Evolutionary conservation across 2,888 invertebrate genomes (phyloP), one percentile per base, ranked within the genome.

Genomic region (Clusia tigrina): DNA sequence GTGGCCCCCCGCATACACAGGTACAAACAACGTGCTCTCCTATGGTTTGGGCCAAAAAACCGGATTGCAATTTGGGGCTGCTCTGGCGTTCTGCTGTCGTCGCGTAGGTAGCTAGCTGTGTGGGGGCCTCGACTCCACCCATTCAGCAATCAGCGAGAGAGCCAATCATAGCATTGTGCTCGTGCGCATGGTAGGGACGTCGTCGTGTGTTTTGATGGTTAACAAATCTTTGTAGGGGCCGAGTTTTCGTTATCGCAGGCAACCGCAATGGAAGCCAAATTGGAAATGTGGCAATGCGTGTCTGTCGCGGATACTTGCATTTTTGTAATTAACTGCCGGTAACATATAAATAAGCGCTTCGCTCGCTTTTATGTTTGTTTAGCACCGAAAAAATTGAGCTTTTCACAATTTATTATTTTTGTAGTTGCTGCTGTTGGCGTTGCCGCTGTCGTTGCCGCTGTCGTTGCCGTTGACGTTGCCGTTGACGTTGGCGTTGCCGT

Each of bases 121-220:
- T 52, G 48, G 20, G 48, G 20, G 69, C 65, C 64, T 56, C 65
- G 68, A 73, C 62, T 78, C 78, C 74, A 75, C 48, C 65, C 59
- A 54, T 54, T 18, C 22, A 32, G 46, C 56, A 59, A 62, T 61
- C 63, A 42, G 37, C 23, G 54, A 48, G 15, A 17, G 60, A 22
- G 52, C 72, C 72, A 72, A 72, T 72, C 71, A 68, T 69, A 70
- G 68, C 55, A 51, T 58, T 58, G 68, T 58, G 59, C 62, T 68
- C 67, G 63, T 71, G 70, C 69, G 67, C 69, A 68, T 69, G 69
- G 55, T 67, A 66, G 53, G 59, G 65, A 63, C 61, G 63, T 32
- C 32, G 72, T 70, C 68, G 74, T 76, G 69, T 78, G 74, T 79
- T 78, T 81, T 79, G 78, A 79, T 72, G 78, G 81, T 79, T 80